Evolutionary conservation across 2,888 invertebrate genomes (phyloP).

Genomic region (Prosapia bicincta): DNA sequence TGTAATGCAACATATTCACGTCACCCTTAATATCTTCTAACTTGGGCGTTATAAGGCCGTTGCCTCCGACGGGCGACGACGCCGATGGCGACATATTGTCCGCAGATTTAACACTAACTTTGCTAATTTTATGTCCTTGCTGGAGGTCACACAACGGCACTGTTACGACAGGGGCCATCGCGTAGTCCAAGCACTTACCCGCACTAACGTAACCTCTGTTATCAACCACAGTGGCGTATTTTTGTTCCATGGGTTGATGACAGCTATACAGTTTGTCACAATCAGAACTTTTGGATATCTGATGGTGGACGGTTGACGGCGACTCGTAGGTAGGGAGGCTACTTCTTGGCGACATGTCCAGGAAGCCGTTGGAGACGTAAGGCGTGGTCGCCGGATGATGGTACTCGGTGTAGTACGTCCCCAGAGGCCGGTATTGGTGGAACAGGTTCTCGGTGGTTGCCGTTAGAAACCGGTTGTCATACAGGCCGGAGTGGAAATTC

Average conservation of each 20-base stretch:
- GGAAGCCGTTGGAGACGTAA: constrained; percentile 78
- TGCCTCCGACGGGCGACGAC: constrained; percentile 57
- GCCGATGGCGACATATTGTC: constrained; percentile 51
- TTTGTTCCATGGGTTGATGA: constrained; percentile 58
- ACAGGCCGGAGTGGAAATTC: constrained; percentile 60
- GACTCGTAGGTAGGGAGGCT: constrained; percentile 59
- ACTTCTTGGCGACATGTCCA: constrained; percentile 67
- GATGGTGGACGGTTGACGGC: constrained; percentile 31
- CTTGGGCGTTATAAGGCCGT: constrained; percentile 56
- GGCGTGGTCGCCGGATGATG: constrained; percentile 63
- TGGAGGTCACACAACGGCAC: constrained; percentile 38
- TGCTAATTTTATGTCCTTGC: constrained; percentile 27
- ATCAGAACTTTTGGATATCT: constrained; percentile 35
- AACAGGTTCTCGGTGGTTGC: constrained; percentile 79
- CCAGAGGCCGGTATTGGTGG: constrained; percentile 85
- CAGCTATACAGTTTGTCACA: constrained; percentile 59
- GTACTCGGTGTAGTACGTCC: constrained; percentile 62
- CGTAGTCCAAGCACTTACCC: constrained; percentile 50
- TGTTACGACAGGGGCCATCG: constrained; percentile 37
- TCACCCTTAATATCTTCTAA: constrained; percentile 58
- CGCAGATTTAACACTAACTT: constrained; percentile 33
- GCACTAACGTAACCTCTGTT: constrained; percentile 32
- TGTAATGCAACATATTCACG: constrained; percentile 42
- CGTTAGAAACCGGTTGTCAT: constrained; percentile 68
- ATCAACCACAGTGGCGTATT: constrained; percentile 45